A percentile compares a stretch with the other conserved stretches of the same genome.
These are phyloP conservation scores for Crotophaga sulcirostris DNA, from an alignment of 2,113 vertebrate species.

Conservation along the genomic window DNA sequence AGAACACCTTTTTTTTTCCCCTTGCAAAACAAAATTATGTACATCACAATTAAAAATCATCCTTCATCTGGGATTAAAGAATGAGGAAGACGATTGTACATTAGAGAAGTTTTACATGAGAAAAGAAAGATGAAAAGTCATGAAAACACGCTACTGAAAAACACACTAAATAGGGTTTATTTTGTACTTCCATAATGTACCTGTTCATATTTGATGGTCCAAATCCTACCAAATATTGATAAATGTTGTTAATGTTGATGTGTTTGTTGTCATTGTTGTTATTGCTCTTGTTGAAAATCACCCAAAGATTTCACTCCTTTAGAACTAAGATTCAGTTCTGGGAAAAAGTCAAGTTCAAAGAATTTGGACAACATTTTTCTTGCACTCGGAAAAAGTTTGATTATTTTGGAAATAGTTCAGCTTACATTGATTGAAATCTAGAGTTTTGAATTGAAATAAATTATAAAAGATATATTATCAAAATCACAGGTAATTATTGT, in stretches of 20 bases:
- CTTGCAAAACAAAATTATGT: accelerated
- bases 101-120: not conserved
- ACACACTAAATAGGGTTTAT: not conserved
- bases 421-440: not conserved
- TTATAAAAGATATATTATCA: not conserved
- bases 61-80: not conserved
- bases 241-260: not conserved
- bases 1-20: not conserved
- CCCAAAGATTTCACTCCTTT: not conserved
- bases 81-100: not conserved
- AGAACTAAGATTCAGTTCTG: not conserved
- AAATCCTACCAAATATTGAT: not conserved
- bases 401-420: not conserved
- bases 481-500: not conserved
- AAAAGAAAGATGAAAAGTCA: not conserved
- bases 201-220: not conserved
- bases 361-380: not conserved
- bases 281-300: not conserved
- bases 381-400: not conserved
- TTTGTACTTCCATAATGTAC: not conserved
- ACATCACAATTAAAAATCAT: not conserved
- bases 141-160: not conserved
- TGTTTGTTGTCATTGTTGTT: too few species aligned
- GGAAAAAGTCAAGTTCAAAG: not conserved
- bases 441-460: not conserved